Percentiles rank a stretch among this genome's conserved stretches.
phyloP scores from a whole-genome alignment of 2,113 vertebrate species.

The Cavia porcellus region DNA sequence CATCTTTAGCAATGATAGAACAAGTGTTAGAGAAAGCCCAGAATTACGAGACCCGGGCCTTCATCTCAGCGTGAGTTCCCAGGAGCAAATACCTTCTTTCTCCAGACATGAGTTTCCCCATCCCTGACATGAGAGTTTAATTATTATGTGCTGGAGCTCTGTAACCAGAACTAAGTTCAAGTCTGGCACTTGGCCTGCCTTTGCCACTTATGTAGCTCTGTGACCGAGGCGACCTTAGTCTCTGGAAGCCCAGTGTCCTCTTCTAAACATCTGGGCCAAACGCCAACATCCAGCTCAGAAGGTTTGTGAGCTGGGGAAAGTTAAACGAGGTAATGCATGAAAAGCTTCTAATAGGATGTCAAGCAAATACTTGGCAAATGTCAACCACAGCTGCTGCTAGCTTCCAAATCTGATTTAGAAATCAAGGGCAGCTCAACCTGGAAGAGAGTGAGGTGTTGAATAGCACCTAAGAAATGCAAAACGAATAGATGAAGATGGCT shows the following conservation, averaged over 20 bases:
- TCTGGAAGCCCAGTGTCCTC: background rate
- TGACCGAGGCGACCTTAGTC: background rate
- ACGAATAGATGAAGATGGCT: background rate
- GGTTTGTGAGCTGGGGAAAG: background rate
- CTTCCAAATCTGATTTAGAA: background rate
- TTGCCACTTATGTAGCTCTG: background rate
- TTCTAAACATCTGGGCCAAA: background rate
- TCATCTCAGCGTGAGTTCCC: background rate
- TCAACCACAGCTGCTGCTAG: background rate
- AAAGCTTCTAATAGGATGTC: background rate
- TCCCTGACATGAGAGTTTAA: background rate
- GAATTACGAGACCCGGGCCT: background rate
- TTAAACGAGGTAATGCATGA: background rate
- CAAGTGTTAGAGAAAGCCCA: background rate
- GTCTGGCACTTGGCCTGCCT: background rate
- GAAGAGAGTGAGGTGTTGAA: background rate
- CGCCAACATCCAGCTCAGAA: background rate
- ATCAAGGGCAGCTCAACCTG: background rate
- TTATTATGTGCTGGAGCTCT: background rate
- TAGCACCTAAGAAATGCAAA: background rate
- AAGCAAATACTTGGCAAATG: background rate
- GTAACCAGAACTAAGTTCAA: background rate
- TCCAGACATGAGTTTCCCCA: background rate
- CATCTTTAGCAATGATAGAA: background rate
- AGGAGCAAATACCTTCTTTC: background rate